Base-by-base conservation (phyloP, 2,797 vertebrate species). In the Alcedo quadribrachys region DNA sequence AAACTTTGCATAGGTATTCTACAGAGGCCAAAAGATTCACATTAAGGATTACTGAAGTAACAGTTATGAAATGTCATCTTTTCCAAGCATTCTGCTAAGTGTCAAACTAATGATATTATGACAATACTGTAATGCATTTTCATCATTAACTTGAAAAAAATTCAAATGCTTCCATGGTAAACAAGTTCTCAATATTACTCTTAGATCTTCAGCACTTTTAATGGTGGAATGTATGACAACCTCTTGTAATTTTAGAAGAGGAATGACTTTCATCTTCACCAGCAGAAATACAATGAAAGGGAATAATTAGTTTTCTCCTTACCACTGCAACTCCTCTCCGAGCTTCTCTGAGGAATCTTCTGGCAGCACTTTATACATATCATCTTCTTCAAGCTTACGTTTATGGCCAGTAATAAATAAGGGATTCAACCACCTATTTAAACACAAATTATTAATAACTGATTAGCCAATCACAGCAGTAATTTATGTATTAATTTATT, bases 331-430 rank as follows among this genome's bases (percentile, higher is more conserved):
- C 32, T 98, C 98, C 74, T 99, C 98, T 58, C 99, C 99, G 4
- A 99, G 98, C 89, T 94, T 96, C 66, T 98, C 97, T 2, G 99
- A 99, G 32, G 97, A 96, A 81, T 99, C 99, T 93, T 99, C 98
- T 2, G 98, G 98, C 27, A 99, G 98, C 85, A 99, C 97, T 27
- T 98, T 97, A 80, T 98, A 99, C 99, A 99, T 99, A 93, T 99
- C 99, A 98, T 99, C 98, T 98, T 99, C 99, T 92, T 99, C 98
- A 82, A 99, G 95, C 74, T 97, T 98, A 89, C 98, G 97, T 94
- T 98, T 98, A 96, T 98, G 98, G 32, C 99, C 99, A 8, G 94
- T 97, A 93, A 97, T 98, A 97, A 99, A 99, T 95, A 99, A 97
- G 30, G 99, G 99, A 91, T 99, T 99, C 81, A 99, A 96, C 99